A percentile compares a stretch with the other conserved stretches of the same genome.
Conservation (phyloP, 1,140 invertebrate species). For the Drosophila miranda region DNA sequence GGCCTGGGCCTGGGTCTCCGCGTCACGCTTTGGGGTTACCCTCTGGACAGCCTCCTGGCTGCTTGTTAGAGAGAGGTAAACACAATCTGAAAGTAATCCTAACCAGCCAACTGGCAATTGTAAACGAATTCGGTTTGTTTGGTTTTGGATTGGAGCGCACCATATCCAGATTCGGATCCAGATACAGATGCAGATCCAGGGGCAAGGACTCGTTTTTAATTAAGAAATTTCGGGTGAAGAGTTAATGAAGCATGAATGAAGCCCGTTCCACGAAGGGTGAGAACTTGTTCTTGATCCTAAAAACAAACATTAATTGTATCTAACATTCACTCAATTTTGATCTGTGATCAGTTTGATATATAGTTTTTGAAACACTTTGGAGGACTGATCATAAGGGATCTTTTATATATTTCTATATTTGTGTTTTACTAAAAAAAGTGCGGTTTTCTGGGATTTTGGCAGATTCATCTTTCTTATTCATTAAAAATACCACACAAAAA, state of each 20-base stretch:
- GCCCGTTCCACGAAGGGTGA: slow-evolving; percentile 3
- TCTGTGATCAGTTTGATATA: not conserved
- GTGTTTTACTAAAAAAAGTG: too few species aligned
- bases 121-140: slow-evolving; percentile 47
- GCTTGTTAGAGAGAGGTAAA: slow-evolving; percentile 50
- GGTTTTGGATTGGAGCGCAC: slow-evolving; percentile 23
- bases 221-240: slow-evolving; percentile 46
- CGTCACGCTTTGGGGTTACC: slow-evolving; percentile 35
- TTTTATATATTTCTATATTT: too few species aligned
- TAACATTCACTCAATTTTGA: slow-evolving; percentile 12
- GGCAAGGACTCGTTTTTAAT: slow-evolving; percentile 52
- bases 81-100: slow-evolving; percentile 50
- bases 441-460: too few species aligned
- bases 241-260: slow-evolving; percentile 50
- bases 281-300: not conserved
- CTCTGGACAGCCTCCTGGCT: slow-evolving; percentile 25
- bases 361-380: not conserved
- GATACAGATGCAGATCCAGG: not conserved
- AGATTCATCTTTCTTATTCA: too few species aligned
- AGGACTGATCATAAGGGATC: too few species aligned
- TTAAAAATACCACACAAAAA: too few species aligned
- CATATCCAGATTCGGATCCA: slow-evolving; percentile 8
- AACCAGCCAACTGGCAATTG: slow-evolving; percentile 48
- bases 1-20: too few species aligned
- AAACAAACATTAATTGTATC: not conserved